Base-by-base conservation (phyloP, 2,113 vertebrate genomes). In the Pseudopodoces humilis region DNA sequence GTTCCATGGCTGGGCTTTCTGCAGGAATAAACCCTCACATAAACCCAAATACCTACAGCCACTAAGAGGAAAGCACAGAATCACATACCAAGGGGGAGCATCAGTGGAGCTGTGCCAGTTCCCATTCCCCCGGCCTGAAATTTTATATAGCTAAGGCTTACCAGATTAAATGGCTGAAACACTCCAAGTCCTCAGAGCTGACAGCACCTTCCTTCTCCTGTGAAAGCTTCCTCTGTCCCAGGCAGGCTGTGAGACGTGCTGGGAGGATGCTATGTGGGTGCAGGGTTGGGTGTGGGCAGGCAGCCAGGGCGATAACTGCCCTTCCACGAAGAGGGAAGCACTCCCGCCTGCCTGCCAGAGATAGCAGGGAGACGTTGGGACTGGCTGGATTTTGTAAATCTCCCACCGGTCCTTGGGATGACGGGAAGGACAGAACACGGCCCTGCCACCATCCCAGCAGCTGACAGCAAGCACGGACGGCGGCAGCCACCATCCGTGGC, bases 401-500 rank as follows among this genome's bases (percentile, higher is more conserved):
- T 82, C 60, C 88, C 27, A 46, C 18, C 79, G 64, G 68, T 4
- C 25, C 50, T 4, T 2, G 9, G 64, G 44, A 84, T 22, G 15
- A 10, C 0, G 0, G 68, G 33, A 31, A 83, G 55, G n/a, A 24
- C 60, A 50, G 43, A 21, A 31, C 37, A 17, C 2, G 69, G 25
- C 77, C 30, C 63, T 35, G 67, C 19, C 9, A 8, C 71, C 24
- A 5, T 13, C 47, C 63, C 5, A 3, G 47, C 44, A 68, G 74
- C 64, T 84, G 92, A 41, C 1, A 3, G 50, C 0, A 0, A 83
- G 68, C 25, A 22, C 39, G 56, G 39, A 20, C 0, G 0, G 50
- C 1, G 0, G 60, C 74, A 68, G 44, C 64, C 20, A 47, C 58
- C 2, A 3, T 37, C 55, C 0, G 0, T 2, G 0, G 41, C 78